Conservation (phyloP, 2,888 invertebrate species). For the Gastrophysa polygoni region DNA sequence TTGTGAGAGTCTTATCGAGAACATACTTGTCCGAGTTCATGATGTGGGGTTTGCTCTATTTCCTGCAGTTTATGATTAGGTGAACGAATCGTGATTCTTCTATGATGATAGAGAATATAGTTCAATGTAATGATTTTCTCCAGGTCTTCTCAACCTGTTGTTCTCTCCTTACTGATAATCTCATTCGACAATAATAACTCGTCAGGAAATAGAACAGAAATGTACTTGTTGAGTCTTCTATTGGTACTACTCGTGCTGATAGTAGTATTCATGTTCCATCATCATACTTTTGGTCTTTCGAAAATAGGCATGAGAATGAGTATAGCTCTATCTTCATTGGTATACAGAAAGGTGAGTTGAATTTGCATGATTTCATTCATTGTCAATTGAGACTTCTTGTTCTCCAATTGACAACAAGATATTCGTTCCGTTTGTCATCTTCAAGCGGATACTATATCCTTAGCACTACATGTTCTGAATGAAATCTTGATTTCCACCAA, state of each 20-base stretch:
- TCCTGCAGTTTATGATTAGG: conserved; percentile 27
- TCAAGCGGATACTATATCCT: no score
- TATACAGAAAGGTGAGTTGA: conserved; percentile 23
- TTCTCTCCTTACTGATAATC: conserved; percentile 8
- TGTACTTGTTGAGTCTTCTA: conserved; percentile 63
- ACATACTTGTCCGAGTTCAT: conserved; percentile 29
- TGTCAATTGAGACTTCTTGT: no score
- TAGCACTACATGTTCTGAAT: no score
- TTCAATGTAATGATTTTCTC: no score
- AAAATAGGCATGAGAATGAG: conserved; percentile 22
- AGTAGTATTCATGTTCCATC: conserved; percentile 66
- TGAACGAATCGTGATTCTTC: no score
- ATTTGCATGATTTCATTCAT: no score
- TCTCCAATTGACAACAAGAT: no score
- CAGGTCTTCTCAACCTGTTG: conserved; percentile 10
- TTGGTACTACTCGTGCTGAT: conserved; percentile 61
- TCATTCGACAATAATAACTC: not conserved
- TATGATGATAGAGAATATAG: no score
- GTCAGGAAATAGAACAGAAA: conserved; percentile 53
- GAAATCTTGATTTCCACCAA: no score
- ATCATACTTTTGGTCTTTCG: conserved; percentile 61
- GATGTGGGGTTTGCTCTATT: conserved; percentile 29
- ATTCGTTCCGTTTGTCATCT: no score
- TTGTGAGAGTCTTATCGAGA: conserved; percentile 30
- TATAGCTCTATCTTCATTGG: conserved; percentile 16